Conservation (phyloP, 2,113 vertebrate genomes). For the Caranx melampygus region DNA sequence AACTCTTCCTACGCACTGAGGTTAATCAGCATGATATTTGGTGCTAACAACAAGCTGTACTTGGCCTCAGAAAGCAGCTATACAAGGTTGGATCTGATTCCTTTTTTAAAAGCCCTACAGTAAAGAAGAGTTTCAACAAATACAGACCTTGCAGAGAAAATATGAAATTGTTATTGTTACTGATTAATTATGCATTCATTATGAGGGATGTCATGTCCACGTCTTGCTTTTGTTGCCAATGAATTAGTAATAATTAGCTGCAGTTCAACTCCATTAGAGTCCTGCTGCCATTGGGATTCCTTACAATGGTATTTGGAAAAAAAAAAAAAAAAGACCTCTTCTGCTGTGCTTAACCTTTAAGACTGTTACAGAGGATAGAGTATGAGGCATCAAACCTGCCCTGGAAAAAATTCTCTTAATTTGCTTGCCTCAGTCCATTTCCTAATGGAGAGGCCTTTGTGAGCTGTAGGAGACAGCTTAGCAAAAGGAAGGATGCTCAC, state of each 20-base stretch:
- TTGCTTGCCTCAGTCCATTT: constrained; percentile 33
- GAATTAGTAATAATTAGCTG: constrained; percentile 23
- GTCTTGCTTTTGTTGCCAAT: constrained; percentile 46
- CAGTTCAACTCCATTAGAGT: constrained; percentile 15
- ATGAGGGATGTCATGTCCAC: background rate
- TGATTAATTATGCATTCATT: constrained; percentile 33
- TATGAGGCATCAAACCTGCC: constrained; percentile 34
- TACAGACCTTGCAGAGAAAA: background rate
- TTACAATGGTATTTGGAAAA: background rate
- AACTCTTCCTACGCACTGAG: background rate
- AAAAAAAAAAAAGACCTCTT: constrained; percentile 7
- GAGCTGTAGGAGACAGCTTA: background rate
- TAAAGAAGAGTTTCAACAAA: background rate
- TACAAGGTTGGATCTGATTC: background rate
- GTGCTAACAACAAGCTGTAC: background rate
- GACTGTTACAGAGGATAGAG: constrained; percentile 16
- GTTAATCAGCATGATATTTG: constrained; percentile 27
- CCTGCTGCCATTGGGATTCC: background rate
- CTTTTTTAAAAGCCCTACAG: background rate
- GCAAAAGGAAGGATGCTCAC: constrained; percentile 9
- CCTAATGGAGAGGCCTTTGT: constrained; percentile 38
- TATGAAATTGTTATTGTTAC: background rate
- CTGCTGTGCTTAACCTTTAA: constrained; percentile 24
- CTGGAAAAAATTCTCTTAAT: constrained; percentile 35
- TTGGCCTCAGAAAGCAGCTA: background rate